Evolutionary conservation across 2,888 invertebrate genomes (phyloP).

Genomic region (Plagodis pulveraria): DNA sequence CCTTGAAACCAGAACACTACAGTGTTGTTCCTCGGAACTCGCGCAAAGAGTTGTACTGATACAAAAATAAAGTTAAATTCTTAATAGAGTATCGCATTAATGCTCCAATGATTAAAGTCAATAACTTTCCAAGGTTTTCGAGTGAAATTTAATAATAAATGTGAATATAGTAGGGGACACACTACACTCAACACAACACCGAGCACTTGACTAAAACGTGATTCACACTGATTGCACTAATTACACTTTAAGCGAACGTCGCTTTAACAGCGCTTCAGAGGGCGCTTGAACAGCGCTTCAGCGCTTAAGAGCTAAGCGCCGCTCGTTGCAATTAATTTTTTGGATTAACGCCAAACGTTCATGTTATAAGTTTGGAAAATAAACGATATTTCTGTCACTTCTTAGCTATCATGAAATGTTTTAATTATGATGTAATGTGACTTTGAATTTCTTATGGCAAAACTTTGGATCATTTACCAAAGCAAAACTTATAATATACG

Average conservation of each 20-base stretch:
- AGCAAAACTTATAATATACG: too few species aligned
- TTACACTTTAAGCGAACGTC: slow-evolving; percentile 59
- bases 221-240: slow-evolving; percentile 74
- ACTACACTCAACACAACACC: slow-evolving; percentile 51
- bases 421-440: too few species aligned
- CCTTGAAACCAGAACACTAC: too few species aligned
- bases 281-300: slow-evolving; percentile 35
- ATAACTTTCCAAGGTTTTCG: too few species aligned
- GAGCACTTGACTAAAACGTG: slow-evolving; percentile 69
- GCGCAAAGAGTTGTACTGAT: too few species aligned
- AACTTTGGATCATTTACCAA: too few species aligned
- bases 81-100: too few species aligned
- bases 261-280: slow-evolving; percentile 41
- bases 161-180: slow-evolving; percentile 14
- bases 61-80: too few species aligned
- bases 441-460: too few species aligned
- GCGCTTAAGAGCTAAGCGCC: slow-evolving; percentile 47
- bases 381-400: slow-evolving; percentile 13
- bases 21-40: too few species aligned
- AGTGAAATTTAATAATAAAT: too few species aligned
- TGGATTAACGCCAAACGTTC: slow-evolving; percentile 71
- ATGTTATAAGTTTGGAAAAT: slow-evolving; percentile 37
- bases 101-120: too few species aligned
- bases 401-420: neutral
- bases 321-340: slow-evolving; percentile 76